Conservation (phyloP, 1,140 invertebrate species). For the Aphaenogaster rudis region DNA sequence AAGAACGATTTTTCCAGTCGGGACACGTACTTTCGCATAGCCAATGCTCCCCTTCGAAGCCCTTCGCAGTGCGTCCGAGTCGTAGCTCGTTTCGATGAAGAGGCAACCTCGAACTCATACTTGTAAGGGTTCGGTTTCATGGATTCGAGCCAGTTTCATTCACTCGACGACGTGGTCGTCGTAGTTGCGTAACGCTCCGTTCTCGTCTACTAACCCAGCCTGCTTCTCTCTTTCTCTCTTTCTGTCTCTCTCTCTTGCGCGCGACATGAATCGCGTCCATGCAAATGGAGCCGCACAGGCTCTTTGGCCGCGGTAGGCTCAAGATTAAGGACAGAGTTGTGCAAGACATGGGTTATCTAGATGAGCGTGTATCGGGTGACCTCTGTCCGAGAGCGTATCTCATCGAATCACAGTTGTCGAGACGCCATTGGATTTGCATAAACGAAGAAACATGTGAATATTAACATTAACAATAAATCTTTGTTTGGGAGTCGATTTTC, state of each 20-base stretch:
- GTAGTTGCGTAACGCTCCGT: conserved; percentile 62
- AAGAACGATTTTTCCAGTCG: conserved; percentile 6
- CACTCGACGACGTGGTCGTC: conserved; percentile 61
- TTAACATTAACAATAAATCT: not conserved
- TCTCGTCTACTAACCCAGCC: conserved; percentile 62
- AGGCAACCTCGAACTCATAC: conserved; percentile 37
- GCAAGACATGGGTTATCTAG: conserved; percentile 65
- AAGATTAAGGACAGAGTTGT: conserved; percentile 74
- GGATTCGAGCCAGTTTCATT: conserved; percentile 78
- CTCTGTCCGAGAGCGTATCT: conserved; percentile 25
- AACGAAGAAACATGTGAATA: not conserved
- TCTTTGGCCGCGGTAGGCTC: conserved; percentile 59
- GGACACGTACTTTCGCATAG: not conserved
- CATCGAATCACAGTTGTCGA: not conserved
- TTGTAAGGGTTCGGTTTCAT: conserved; percentile 65
- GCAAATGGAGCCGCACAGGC: conserved; percentile 65
- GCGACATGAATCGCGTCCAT: conserved; percentile 59
- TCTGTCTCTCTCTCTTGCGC: conserved; percentile 35
- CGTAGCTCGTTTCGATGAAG: not conserved
- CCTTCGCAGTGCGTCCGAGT: conserved; percentile 7
- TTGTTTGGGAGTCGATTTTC: not conserved
- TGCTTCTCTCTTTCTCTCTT: conserved; percentile 55
- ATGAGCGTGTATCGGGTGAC: conserved; percentile 66
- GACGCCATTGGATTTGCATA: not conserved
- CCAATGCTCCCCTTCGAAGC: not conserved